phyloP scores from a whole-genome alignment of 2,888 invertebrate species.

The Linyphia triangularis region DNA sequence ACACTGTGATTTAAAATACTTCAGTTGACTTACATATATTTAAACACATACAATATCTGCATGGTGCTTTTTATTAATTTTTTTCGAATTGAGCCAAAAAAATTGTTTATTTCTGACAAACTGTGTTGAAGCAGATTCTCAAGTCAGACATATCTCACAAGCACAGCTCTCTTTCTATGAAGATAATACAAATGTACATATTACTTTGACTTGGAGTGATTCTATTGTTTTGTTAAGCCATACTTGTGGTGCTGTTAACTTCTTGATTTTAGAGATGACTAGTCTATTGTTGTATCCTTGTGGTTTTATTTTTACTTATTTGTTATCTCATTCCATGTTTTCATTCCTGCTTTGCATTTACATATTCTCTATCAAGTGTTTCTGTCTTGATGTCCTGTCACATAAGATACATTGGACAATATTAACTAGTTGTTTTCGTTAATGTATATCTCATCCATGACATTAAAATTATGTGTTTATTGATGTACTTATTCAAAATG shows the following conservation, averaged over 20 bases:
- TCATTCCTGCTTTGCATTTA: conserved; percentile 13
- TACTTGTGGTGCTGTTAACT: neutral
- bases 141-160: too few species aligned
- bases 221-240: neutral
- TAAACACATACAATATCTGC: too few species aligned
- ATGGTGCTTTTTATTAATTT: too few species aligned
- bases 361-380: neutral
- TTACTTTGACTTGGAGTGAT: neutral
- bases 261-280: neutral
- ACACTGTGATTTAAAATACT: too few species aligned
- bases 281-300: neutral
- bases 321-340: conserved; percentile 37
- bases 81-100: too few species aligned
- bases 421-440: neutral
- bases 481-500: too few species aligned
- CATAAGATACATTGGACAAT: too few species aligned
- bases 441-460: neutral
- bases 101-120: too few species aligned
- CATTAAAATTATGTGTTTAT: neutral
- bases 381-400: neutral
- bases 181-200: neutral
- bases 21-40: too few species aligned
- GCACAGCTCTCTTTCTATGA: too few species aligned
- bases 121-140: too few species aligned
- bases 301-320: neutral